phyloP scores from a whole-genome alignment of 2,888 invertebrate genomes.

The Ectobius pallidus region DNA sequence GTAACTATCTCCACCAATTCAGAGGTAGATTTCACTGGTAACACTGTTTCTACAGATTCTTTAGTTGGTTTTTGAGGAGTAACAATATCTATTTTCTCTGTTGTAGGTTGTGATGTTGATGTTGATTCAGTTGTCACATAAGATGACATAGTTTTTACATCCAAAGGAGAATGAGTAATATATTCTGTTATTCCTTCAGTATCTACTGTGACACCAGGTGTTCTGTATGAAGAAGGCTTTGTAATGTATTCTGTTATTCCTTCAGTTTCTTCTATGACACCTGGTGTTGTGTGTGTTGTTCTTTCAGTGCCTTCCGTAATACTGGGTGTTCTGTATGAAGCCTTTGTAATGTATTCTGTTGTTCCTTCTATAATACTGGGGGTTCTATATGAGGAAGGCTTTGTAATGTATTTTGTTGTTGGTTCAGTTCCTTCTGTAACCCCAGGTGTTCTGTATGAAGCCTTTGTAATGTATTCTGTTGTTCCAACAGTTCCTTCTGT shows the following conservation, averaged over 20 bases:
- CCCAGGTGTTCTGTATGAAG: no score
- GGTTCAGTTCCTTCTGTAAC: no score
- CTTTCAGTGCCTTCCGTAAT: background rate
- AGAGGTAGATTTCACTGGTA: background rate
- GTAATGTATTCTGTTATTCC: background rate
- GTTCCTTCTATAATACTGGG: no score
- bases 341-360: background rate
- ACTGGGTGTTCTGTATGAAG: background rate
- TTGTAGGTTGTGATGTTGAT: no score
- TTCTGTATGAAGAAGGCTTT: no score
- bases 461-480: no score
- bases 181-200: background rate
- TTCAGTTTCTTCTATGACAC: background rate
- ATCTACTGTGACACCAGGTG: no score
- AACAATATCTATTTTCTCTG: background rate
- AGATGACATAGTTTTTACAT: no score
- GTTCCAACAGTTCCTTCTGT: no score
- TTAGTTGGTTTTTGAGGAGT: conserved; percentile 26
- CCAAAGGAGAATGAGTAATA: no score
- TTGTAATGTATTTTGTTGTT: no score
- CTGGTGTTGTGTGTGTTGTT: background rate
- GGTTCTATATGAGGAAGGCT: no score
- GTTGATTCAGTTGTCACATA: background rate
- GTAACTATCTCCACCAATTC: background rate
- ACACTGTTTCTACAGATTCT: conserved; percentile 13